Conservation (phyloP, 1,140 invertebrate genomes). For the Lepidostoma basale region DNA sequence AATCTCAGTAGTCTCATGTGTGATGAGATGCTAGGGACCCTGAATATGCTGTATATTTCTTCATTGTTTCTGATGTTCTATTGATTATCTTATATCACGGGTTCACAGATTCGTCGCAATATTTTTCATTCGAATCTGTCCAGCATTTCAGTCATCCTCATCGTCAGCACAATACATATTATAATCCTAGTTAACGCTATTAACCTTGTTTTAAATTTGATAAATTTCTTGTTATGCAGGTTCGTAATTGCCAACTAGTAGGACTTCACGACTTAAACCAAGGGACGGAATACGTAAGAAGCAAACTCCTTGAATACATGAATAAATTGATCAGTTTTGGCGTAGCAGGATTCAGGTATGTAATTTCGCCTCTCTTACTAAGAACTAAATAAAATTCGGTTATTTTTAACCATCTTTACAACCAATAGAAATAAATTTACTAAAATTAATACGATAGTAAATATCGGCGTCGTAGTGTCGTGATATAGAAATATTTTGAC, state of each 20-base stretch:
- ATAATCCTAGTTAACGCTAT: too few species aligned
- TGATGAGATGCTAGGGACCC: too few species aligned
- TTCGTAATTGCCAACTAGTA: constrained; percentile 67
- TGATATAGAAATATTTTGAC: too few species aligned
- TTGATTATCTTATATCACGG: not conserved
- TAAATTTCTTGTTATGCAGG: constrained; percentile 47
- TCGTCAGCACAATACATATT: too few species aligned
- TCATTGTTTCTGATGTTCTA: not conserved
- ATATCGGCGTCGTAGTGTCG: too few species aligned
- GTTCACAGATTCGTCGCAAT: not conserved
- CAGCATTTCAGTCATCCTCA: too few species aligned
- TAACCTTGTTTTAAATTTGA: not conserved
- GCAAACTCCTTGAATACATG: constrained; percentile 63
- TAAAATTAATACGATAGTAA: not conserved
- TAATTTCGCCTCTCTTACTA: not conserved
- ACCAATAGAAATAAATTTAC: not conserved
- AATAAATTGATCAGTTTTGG: constrained; percentile 67
- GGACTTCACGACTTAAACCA: constrained; percentile 71
- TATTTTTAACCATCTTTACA: not conserved
- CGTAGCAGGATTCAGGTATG: constrained; percentile 69
- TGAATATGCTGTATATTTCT: not conserved
- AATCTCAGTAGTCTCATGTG: too few species aligned
- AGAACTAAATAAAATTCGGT: not conserved
- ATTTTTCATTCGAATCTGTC: not conserved
- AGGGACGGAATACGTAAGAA: constrained; percentile 62